Evolutionary conservation across 2,113 vertebrate genomes (phyloP), one percentile per base, ranked within the genome.

Genomic region (Haemorhous mexicanus): DNA sequence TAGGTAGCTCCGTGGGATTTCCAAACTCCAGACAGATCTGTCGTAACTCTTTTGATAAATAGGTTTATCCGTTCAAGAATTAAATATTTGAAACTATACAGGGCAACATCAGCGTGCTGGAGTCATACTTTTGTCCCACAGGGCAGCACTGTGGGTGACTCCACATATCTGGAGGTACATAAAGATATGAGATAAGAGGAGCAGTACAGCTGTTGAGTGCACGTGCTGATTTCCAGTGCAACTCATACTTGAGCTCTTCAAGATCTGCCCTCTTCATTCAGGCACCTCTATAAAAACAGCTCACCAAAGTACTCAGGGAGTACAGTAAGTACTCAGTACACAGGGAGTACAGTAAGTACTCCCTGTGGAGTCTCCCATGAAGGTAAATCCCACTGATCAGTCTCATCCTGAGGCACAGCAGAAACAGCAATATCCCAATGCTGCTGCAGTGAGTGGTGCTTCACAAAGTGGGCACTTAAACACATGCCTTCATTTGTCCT

Each of bases 391-490:
- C 26, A 2, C 12, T 4, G 73, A 27, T 16, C 21, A 64, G 35
- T 10, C 37, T 32, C 43, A 13, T 73, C 14, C 63, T 2, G 59
- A 43, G 46, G 4, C 22, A 46, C 20, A 49, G 41, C 46, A 35
- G 41, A 21, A 22, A n/a, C 68, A 11, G 44, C 0, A 1, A 5
- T 5, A 17, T 3, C 19, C 56, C 24, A 2, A 3, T 56, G 77
- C 47, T 77, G 59, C 73, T 67, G 56, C 52, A 23, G 50, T 2
- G 5, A 63, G 39, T 11, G 44, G n/a, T 56, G 67, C n/a, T 64
- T 64, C 58, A 53, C 37, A n/a, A 61, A 44, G 39, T 3, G 15
- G 53, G 27, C 35, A 46, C 32, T 46, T 11, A 47, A 33, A 53
- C 30, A 35, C 0, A 0, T 11, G 13, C n/a, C 53, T 46, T 58